Conservation (phyloP, 92 coral and sea anemone species). For the Heteractis magnifica region DNA sequence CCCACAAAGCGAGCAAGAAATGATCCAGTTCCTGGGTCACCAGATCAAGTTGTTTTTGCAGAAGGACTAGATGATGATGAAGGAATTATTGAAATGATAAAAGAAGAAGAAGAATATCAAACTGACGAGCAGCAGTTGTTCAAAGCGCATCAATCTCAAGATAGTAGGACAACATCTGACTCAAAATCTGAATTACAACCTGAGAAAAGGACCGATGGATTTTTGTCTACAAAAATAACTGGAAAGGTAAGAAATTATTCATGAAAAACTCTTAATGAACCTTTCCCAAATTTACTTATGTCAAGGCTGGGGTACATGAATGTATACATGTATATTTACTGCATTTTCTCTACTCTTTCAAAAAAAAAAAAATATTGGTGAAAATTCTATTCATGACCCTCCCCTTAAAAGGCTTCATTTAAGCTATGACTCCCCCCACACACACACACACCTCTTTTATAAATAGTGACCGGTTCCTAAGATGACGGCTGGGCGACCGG, state of each 20-base stretch:
- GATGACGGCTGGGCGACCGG: no score
- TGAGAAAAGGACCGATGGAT: conserved; percentile 30
- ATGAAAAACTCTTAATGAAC: background rate
- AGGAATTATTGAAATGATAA: background rate
- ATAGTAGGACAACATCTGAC: background rate
- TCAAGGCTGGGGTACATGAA: background rate
- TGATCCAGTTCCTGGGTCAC: background rate
- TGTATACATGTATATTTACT: no score
- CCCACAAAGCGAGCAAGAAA: conserved; percentile 6
- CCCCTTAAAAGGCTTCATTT: no score
- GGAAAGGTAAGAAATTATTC: conserved; percentile 36
- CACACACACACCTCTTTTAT: no score
- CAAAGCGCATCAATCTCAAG: background rate
- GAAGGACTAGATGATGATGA: background rate
- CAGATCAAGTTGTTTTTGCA: background rate
- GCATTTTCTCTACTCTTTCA: no score
- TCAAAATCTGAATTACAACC: background rate
- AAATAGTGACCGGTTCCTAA: no score
- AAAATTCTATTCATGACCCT: no score
- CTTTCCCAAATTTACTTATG: background rate
- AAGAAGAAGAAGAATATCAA: background rate
- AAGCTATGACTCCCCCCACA: no score
- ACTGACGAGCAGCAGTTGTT: background rate
- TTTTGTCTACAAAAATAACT: conserved; percentile 47
- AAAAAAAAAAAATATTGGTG: no score